Percentiles rank a stretch among this genome's conserved stretches.
These are phyloP conservation scores for Calidris pugnax DNA, from an alignment of 2,113 vertebrate genomes.

Conservation along the genomic window DNA sequence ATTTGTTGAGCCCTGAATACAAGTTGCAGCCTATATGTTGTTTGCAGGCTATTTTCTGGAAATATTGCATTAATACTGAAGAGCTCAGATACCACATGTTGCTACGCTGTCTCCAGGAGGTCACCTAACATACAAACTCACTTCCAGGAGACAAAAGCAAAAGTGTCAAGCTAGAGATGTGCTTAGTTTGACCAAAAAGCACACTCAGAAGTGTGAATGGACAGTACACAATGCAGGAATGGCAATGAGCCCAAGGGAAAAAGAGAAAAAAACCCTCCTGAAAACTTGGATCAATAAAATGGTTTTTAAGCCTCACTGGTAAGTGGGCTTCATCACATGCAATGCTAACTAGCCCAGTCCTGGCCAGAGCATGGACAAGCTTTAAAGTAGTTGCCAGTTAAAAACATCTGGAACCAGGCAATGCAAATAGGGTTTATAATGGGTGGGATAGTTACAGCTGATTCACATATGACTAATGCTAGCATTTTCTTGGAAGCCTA, in stretches of 20 bases:
- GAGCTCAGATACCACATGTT: not conserved
- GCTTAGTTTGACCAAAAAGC: not conserved
- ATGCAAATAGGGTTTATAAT: not conserved
- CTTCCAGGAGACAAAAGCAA: not conserved
- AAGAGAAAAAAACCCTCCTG: not conserved
- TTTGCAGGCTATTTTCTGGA: not conserved
- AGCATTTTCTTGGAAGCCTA: not conserved
- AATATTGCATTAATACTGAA: not conserved
- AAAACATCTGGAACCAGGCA: slow-evolving; percentile 29
- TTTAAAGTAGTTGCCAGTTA: not conserved
- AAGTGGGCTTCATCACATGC: not conserved
- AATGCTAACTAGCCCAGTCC: not conserved
- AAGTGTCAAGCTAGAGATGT: not conserved
- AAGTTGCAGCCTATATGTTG: not conserved
- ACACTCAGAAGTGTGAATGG: not conserved
- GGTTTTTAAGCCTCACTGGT: not conserved
- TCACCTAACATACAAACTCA: not conserved
- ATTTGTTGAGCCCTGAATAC: not conserved
- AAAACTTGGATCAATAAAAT: not conserved
- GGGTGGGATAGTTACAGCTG: not conserved
- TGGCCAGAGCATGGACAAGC: not conserved
- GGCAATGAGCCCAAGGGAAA: not conserved
- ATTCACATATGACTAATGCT: not conserved
- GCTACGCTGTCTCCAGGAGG: not conserved
- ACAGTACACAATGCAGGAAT: not conserved